Conservation (phyloP, 2,888 invertebrate species). For the Sycophila texana region DNA sequence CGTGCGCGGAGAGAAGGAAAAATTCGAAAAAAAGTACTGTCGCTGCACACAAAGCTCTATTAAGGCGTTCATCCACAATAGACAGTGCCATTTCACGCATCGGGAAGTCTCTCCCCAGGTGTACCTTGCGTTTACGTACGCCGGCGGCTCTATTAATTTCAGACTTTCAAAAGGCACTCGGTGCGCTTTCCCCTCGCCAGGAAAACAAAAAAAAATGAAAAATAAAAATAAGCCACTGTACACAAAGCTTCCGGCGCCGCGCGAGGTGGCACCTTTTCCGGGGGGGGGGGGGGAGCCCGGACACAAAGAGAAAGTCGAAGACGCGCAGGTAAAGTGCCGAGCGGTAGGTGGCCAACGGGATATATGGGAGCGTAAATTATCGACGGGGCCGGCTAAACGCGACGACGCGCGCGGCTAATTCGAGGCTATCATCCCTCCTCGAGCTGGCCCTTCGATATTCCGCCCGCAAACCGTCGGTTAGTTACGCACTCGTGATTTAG, state of each 20-base stretch:
- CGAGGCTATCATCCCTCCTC: constrained; percentile 27
- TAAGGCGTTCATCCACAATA: constrained; percentile 31
- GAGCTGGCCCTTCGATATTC: constrained; percentile 14
- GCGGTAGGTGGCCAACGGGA: neutral
- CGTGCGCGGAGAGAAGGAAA: neutral
- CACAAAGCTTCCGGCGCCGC: neutral
- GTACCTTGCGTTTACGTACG: neutral
- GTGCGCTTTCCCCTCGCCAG: neutral
- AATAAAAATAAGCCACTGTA: neutral
- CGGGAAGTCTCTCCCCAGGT: constrained; percentile 13
- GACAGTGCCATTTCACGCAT: constrained; percentile 34
- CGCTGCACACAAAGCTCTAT: constrained; percentile 30
- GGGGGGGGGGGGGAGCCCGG: neutral
- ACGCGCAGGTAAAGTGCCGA: neutral
- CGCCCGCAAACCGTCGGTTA: constrained; percentile 55
- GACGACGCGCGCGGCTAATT: constrained; percentile 9
- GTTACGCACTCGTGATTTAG: constrained; percentile 62
- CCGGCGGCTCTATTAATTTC: constrained; percentile 10
- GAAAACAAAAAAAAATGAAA: neutral
- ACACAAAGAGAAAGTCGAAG: constrained; percentile 41
- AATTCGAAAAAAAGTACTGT: constrained; percentile 3
- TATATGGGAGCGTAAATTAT: neutral
- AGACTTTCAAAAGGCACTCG: constrained; percentile 13
- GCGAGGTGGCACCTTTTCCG: constrained; percentile 5
- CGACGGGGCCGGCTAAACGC: neutral